Evolutionary conservation across 2,797 vertebrate genomes (phyloP).

Genomic region (Threskiornis aethiopicus): DNA sequence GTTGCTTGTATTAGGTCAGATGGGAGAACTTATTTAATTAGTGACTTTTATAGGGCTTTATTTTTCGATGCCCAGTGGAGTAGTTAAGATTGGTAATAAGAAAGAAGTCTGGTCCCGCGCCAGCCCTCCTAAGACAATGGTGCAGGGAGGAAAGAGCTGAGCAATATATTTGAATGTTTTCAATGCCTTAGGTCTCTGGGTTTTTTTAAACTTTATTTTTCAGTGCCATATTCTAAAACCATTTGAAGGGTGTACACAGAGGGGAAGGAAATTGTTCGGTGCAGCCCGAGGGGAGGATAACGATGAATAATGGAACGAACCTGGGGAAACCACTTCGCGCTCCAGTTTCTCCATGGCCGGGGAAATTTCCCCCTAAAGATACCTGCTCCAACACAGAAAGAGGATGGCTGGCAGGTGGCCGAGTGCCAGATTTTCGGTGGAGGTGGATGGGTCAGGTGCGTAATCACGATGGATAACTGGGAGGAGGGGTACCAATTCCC

Average conservation of each 20-base stretch:
- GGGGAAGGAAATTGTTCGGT: slow-evolving; percentile 50
- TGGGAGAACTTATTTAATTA: slow-evolving; percentile 68
- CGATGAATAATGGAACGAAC: slow-evolving; percentile 42
- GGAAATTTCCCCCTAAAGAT: neutral
- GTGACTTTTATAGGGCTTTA: slow-evolving; percentile 66
- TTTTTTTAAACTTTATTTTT: slow-evolving; percentile 20
- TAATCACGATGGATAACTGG: neutral
- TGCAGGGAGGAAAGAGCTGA: slow-evolving; percentile 24
- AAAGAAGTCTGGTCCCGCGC: slow-evolving; percentile 29
- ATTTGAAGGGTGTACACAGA: slow-evolving; percentile 14
- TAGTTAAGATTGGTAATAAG: slow-evolving; percentile 66
- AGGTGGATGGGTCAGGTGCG: neutral
- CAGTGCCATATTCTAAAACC: slow-evolving; percentile 32
- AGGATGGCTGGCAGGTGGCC: neutral
- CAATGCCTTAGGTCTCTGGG: slow-evolving; percentile 31
- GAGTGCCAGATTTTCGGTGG: neutral
- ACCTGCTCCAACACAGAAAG: neutral
- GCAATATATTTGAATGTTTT: slow-evolving; percentile 50
- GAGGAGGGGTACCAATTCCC: neutral
- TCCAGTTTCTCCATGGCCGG: neutral
- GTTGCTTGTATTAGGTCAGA: slow-evolving; percentile 62
- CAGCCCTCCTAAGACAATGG: slow-evolving; percentile 54
- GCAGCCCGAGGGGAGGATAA: neutral
- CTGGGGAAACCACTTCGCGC: neutral
- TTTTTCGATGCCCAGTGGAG: slow-evolving; percentile 58